Conservation (phyloP, 1,140 invertebrate genomes). For the Sinella curviseta region DNA sequence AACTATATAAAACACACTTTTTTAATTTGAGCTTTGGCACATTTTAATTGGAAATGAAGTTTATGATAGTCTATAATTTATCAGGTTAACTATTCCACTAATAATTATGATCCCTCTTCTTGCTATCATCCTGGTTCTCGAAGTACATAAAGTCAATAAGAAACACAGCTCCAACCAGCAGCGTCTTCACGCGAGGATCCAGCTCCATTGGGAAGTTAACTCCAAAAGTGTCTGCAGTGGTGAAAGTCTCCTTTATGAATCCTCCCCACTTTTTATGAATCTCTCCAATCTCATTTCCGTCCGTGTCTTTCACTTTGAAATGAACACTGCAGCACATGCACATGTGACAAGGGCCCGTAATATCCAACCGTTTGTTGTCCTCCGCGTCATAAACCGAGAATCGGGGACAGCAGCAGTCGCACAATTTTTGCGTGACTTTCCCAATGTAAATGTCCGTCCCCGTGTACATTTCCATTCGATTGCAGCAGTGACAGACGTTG, state of each 20-base stretch:
- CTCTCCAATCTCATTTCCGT: neutral
- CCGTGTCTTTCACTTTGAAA: neutral
- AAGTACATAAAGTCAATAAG: conserved; percentile 21
- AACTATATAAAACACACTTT: too few species aligned
- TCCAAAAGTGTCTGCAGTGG: neutral
- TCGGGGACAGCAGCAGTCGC: neutral
- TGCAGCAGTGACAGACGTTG: neutral
- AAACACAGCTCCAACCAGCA: neutral
- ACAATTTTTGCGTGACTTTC: neutral
- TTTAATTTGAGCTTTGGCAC: too few species aligned
- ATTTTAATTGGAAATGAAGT: too few species aligned
- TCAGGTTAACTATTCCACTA: too few species aligned
- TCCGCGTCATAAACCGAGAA: neutral
- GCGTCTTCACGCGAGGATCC: neutral
- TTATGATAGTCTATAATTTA: too few species aligned
- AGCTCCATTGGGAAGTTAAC: neutral
- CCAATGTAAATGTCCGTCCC: neutral
- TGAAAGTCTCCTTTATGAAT: neutral
- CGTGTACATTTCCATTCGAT: neutral
- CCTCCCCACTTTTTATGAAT: conserved; percentile 9
- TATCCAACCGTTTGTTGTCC: neutral
- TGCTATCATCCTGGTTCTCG: neutral
- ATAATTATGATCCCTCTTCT: too few species aligned
- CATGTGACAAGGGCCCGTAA: neutral
- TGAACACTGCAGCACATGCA: neutral